Evolutionary conservation across 2,113 vertebrate species (phyloP).

Genomic region (Heterochromis multidens): DNA sequence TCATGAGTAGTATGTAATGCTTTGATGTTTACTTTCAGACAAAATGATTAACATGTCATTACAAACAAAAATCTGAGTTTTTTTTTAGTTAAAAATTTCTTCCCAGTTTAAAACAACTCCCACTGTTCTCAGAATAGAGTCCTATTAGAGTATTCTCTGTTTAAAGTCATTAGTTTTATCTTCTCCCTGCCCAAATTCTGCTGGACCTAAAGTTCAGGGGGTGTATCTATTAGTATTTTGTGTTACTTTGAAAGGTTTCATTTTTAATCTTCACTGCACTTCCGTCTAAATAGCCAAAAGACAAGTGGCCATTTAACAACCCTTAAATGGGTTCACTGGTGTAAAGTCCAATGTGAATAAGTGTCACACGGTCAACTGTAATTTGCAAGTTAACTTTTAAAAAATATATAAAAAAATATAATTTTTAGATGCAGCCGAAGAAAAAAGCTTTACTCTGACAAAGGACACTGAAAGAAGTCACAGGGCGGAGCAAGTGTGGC

Average conservation of each 20-base stretch:
- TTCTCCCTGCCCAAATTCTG: neutral
- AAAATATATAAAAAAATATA: neutral
- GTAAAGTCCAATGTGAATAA: neutral
- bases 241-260: neutral
- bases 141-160: neutral
- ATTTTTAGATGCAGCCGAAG: neutral
- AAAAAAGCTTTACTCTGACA: neutral
- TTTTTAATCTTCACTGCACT: neutral
- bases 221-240: neutral
- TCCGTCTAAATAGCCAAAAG: neutral
- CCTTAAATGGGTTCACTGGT: neutral
- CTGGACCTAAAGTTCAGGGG: neutral
- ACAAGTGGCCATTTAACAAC: neutral
- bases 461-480: neutral
- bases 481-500: neutral
- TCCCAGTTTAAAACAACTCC: neutral
- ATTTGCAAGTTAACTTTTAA: neutral
- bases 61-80: neutral
- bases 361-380: neutral
- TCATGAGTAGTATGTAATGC: neutral
- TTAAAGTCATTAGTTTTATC: neutral
- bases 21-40: neutral
- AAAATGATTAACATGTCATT: neutral
- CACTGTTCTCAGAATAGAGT: neutral
- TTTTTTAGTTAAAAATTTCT: neutral